Conservation (phyloP, 2,797 vertebrate species). For the Notamacropus eugenii region DNA sequence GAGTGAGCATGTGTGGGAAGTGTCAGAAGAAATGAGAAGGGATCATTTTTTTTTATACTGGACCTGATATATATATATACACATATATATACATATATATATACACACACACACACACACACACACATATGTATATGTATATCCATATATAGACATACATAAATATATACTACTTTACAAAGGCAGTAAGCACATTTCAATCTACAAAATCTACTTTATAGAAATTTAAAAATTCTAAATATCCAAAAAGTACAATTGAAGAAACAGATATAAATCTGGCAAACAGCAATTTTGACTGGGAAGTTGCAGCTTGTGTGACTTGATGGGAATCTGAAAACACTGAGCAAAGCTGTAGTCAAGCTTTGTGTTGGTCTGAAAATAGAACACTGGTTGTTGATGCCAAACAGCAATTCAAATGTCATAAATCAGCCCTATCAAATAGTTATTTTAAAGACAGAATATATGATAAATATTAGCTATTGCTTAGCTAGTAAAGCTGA, state of each 20-base stretch:
- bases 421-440: not conserved
- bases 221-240: constrained; percentile 99
- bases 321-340: constrained; percentile 86
- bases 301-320: constrained; percentile 89
- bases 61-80: no score
- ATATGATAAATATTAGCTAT: not conserved
- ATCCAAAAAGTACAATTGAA: constrained; percentile 98
- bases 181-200: constrained; percentile 99
- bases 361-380: constrained; percentile 92
- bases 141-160: no score
- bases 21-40: not conserved
- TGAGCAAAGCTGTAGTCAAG: constrained; percentile 92
- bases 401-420: not conserved
- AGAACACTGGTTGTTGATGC: constrained; percentile 88
- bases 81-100: no score
- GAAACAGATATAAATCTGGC: constrained; percentile 96
- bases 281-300: constrained; percentile 92
- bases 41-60: not conserved
- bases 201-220: constrained; percentile 99
- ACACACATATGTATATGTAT: no score
- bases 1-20: not conserved
- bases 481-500: not conserved
- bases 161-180: constrained; percentile 94
- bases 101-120: no score
- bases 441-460: not conserved